These are phyloP conservation scores for Hapalemur alaotrensis DNA, from an alignment of 2,797 vertebrate genomes.

Conservation along the genomic window DNA sequence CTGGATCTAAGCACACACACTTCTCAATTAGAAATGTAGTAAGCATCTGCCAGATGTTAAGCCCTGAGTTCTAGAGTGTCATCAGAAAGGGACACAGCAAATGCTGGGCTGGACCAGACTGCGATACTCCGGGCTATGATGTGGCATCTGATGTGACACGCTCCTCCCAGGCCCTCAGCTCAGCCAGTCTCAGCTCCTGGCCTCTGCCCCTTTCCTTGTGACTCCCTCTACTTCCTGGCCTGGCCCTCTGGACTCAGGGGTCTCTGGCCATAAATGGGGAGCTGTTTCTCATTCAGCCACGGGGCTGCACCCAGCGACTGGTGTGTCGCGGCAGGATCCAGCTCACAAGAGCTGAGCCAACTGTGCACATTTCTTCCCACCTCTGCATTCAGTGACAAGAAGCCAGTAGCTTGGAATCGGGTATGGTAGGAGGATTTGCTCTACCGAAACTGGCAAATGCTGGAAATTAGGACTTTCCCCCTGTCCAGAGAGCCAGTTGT, in stretches of 20 bases:
- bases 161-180: neutral
- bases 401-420: neutral
- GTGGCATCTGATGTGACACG: neutral
- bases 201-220: neutral
- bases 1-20: neutral
- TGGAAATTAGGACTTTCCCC: neutral
- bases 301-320: neutral
- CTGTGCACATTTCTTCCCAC: neutral
- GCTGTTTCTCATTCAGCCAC: neutral
- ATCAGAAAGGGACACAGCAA: neutral
- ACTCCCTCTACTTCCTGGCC: neutral
- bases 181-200: neutral
- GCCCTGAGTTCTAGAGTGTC: neutral
- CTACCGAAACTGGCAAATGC: neutral
- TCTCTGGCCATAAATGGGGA: neutral
- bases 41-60: fast-evolving
- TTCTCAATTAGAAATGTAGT: neutral
- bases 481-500: neutral
- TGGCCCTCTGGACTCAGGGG: neutral
- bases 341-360: neutral
- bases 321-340: neutral
- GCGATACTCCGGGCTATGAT: neutral
- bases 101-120: neutral
- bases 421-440: neutral
- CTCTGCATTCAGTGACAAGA: neutral